Conservation (phyloP, 2,888 invertebrate species). For the Caenorhabditis macrosperma region DNA sequence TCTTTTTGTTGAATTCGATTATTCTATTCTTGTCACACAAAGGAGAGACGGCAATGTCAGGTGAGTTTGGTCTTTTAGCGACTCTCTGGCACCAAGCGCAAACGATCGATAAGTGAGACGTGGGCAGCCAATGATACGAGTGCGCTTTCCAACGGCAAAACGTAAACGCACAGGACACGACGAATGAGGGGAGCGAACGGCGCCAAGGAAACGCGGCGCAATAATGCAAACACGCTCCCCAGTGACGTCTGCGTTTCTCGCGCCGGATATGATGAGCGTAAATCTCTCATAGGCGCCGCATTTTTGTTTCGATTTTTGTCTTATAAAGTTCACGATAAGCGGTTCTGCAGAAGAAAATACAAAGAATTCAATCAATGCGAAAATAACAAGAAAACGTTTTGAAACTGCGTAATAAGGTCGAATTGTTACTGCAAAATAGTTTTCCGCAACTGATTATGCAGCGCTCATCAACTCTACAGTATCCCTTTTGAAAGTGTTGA, state of each 20-base stretch:
- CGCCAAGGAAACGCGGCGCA: neutral
- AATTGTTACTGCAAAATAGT: neutral
- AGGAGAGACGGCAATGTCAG: neutral
- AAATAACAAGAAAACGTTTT: too few species aligned
- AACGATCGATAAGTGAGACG: slow-evolving; percentile 1
- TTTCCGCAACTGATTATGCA: too few species aligned
- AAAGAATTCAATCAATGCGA: too few species aligned
- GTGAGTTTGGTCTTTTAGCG: neutral
- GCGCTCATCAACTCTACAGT: neutral
- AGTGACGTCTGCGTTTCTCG: slow-evolving; percentile 23
- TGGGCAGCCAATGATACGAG: neutral
- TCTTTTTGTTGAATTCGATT: neutral
- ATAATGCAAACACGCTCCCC: slow-evolving; percentile 4
- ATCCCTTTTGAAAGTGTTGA: neutral
- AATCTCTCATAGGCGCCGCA: neutral
- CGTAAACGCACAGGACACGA: neutral
- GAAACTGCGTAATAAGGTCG: too few species aligned
- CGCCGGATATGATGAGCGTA: neutral
- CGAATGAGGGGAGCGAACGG: neutral
- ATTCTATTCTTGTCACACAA: neutral
- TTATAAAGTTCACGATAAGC: too few species aligned
- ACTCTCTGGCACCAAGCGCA: neutral
- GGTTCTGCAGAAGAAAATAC: too few species aligned
- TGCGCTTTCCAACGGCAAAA: too few species aligned
- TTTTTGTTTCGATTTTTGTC: neutral